phyloP scores from a whole-genome alignment of 2,113 vertebrate genomes.

The Pseudorhombus dupliciocellatus region DNA sequence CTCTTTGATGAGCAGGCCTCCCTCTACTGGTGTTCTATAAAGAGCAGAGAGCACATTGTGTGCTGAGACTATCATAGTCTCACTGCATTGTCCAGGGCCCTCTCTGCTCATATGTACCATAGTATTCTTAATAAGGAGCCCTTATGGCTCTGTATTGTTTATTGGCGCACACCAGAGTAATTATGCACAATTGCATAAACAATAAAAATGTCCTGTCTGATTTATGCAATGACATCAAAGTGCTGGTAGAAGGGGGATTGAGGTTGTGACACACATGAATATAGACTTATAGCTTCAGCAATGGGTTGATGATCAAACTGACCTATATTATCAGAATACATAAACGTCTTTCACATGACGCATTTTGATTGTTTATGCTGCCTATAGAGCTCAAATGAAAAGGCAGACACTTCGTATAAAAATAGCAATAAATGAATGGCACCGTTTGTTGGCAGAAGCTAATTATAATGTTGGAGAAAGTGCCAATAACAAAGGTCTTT shows the following conservation, averaged over 20 bases:
- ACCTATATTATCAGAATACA: background rate
- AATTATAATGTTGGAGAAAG: slow-evolving; percentile 23
- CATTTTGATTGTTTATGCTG: background rate
- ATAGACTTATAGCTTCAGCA: slow-evolving; percentile 13
- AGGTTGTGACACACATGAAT: slow-evolving; percentile 28
- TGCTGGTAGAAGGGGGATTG: slow-evolving; percentile 3
- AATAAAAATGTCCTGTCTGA: slow-evolving; percentile 62
- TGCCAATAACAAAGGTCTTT: slow-evolving; percentile 2
- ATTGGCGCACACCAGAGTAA: slow-evolving; percentile 59
- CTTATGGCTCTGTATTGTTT: slow-evolving; percentile 57
- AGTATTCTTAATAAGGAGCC: slow-evolving; percentile 54
- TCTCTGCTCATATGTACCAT: slow-evolving; percentile 35
- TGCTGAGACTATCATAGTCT: slow-evolving; percentile 2
- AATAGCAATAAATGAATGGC: background rate
- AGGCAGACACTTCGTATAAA: background rate
- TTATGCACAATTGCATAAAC: slow-evolving; percentile 54
- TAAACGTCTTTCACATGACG: background rate
- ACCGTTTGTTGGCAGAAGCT: background rate
- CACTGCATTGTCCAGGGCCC: background rate
- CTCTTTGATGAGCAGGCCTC: slow-evolving; percentile 68
- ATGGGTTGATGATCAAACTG: background rate
- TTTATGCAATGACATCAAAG: slow-evolving; percentile 42
- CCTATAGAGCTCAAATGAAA: background rate
- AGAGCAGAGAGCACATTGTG: slow-evolving; percentile 33
- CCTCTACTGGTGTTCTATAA: slow-evolving; percentile 54